These are phyloP conservation scores for Galerucella nymphaeae DNA, from an alignment of 2,888 invertebrate species.

Conservation along the genomic window DNA sequence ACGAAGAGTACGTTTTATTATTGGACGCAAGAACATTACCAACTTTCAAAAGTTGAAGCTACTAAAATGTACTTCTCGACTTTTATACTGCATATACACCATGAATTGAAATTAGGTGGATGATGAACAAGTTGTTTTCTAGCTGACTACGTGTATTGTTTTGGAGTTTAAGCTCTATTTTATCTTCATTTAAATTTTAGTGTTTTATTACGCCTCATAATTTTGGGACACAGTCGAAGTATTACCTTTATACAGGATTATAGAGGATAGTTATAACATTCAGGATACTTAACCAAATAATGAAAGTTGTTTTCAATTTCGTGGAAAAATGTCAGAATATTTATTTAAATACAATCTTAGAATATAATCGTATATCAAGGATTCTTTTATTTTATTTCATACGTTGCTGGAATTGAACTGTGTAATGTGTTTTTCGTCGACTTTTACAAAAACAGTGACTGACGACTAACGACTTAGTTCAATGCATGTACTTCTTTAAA, in stretches of 20 bases:
- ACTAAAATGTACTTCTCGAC: slow-evolving; percentile 26
- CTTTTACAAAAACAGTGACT: too few relatives aligned
- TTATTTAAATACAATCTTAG: too few relatives aligned
- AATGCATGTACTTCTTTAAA: too few relatives aligned
- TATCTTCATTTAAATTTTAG: slow-evolving; percentile 6
- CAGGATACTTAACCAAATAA: too few relatives aligned
- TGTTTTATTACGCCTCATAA: slow-evolving; percentile 5
- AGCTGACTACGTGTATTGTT: slow-evolving; percentile 17
- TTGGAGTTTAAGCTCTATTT: slow-evolving; percentile 28
- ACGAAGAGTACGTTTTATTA: slow-evolving; percentile 15
- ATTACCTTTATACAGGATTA: background rate
- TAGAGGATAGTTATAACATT: background rate
- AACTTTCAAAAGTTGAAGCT: slow-evolving; percentile 32
- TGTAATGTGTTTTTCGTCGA: too few relatives aligned
- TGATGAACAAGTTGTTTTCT: slow-evolving; percentile 31
- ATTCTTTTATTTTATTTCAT: too few relatives aligned
- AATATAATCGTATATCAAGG: too few relatives aligned
- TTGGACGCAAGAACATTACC: slow-evolving; percentile 27
- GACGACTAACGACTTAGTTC: too few relatives aligned
- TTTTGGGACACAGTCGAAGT: background rate
- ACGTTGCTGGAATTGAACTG: too few relatives aligned
- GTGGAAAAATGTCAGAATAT: too few relatives aligned
- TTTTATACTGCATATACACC: slow-evolving; percentile 34
- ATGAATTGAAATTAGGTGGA: slow-evolving; percentile 36
- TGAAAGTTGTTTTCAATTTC: too few relatives aligned